Evolutionary conservation across 2,888 invertebrate genomes (phyloP).

Genomic region (Erannis defoliaria): DNA sequence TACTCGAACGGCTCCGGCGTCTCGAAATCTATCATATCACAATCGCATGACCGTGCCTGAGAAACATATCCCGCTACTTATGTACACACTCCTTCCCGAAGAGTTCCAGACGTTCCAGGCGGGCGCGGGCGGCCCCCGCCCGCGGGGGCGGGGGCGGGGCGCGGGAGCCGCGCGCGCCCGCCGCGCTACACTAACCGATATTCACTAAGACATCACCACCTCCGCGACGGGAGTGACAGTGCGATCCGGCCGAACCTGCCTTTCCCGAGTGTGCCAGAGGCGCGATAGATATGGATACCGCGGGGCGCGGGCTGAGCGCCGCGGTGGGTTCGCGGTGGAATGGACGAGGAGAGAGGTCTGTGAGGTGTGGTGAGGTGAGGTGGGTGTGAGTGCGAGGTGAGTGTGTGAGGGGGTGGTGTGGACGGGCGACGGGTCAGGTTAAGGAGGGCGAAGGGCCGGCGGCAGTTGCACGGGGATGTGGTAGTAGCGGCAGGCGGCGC

Average conservation of each 20-base stretch:
- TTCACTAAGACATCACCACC: constrained; percentile 72
- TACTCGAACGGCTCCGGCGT: constrained; percentile 83
- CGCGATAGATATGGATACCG: constrained; percentile 74
- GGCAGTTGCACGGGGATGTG: constrained; percentile 97
- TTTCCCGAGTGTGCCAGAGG: constrained; percentile 75
- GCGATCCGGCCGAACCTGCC: constrained; percentile 68
- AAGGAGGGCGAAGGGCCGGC: constrained; percentile 89
- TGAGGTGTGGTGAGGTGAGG: constrained; percentile 35
- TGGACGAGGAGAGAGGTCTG: constrained; percentile 46
- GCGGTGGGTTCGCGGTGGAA: constrained; percentile 43
- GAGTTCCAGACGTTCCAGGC: constrained; percentile 57
- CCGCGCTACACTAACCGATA: constrained; percentile 71
- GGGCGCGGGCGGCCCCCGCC: constrained; percentile 52
- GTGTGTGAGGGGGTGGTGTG: constrained; percentile 45
- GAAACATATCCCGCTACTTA: constrained; percentile 84
- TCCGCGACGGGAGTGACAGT: constrained; percentile 66
- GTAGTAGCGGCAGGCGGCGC: constrained; percentile 98
- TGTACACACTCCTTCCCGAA: constrained; percentile 83
- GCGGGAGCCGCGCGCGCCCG: constrained; percentile 52
- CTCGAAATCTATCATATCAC: constrained; percentile 86
- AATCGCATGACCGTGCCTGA: constrained; percentile 86
- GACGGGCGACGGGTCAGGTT: constrained; percentile 63
- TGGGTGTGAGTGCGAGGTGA: constrained; percentile 27
- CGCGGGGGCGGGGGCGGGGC: constrained; percentile 8
- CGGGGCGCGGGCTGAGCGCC: constrained; percentile 55